Percentiles rank a stretch among this genome's conserved stretches.
phyloP scores from a whole-genome alignment of 2,113 vertebrate genomes.

The Prolemur simus region DNA sequence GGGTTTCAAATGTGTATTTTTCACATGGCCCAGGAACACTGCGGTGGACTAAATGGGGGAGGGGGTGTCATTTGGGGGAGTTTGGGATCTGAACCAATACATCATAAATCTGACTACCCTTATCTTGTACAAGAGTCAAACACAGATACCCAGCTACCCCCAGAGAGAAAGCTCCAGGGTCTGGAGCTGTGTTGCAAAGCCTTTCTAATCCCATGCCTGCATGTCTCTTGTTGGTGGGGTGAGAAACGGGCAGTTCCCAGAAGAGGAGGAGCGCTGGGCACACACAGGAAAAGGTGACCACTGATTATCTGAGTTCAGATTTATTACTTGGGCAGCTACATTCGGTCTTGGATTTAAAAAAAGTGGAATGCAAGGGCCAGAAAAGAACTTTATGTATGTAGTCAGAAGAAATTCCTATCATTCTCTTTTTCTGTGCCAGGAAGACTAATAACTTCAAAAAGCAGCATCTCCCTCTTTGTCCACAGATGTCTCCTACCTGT shows the following conservation, averaged over 20 bases:
- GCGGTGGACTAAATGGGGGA: neutral
- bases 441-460: neutral
- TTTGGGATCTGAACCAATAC: neutral
- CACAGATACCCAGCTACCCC: neutral
- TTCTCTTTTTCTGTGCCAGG: neutral
- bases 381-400: neutral
- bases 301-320: neutral
- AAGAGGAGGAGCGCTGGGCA: neutral
- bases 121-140: neutral
- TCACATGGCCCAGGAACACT: neutral
- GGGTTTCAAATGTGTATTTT: neutral
- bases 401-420: neutral
- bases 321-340: neutral
- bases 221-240: neutral
- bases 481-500: fast-evolving
- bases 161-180: neutral
- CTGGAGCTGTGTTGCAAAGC: neutral
- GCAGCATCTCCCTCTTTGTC: neutral
- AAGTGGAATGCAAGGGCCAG: neutral
- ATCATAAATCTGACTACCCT: neutral
- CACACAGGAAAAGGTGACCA: neutral
- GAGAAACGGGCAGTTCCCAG: neutral
- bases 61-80: neutral
- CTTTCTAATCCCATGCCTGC: neutral
- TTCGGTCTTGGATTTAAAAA: neutral